phyloP scores from a whole-genome alignment of 2,888 invertebrate species.

The Apamea crenata region DNA sequence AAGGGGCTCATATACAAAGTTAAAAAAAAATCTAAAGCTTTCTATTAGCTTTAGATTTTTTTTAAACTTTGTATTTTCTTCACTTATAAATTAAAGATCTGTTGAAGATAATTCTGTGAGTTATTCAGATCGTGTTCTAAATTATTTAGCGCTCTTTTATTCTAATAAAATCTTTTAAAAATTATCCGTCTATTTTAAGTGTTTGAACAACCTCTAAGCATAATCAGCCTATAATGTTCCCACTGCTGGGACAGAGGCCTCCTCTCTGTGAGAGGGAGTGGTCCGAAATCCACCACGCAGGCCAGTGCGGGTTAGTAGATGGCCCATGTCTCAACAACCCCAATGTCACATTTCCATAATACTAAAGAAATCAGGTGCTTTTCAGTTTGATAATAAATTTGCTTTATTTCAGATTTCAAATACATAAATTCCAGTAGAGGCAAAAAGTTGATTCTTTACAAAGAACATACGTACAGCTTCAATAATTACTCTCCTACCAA shows the following conservation, averaged over 20 bases:
- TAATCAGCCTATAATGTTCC: background rate
- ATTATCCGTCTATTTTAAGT: background rate
- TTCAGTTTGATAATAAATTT: background rate
- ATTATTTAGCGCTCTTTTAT: background rate
- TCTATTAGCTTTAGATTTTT: background rate
- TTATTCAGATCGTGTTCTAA: background rate
- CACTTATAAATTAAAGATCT: background rate
- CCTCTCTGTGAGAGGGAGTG: background rate
- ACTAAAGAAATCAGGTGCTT: background rate
- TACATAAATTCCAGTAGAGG: slow-evolving; percentile 34
- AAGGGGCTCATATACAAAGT: background rate
- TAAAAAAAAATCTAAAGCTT: too few species aligned
- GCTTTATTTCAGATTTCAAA: slow-evolving; percentile 32
- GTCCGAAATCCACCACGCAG: background rate
- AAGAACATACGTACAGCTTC: slow-evolving; percentile 29
- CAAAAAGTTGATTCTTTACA: slow-evolving; percentile 27
- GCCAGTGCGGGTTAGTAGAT: background rate
- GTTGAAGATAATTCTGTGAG: too few species aligned
- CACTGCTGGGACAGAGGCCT: too few species aligned
- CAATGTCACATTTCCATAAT: background rate
- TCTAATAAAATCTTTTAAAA: background rate
- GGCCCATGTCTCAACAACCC: background rate
- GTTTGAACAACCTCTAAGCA: background rate
- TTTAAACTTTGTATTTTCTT: background rate
- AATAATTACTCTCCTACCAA: slow-evolving; percentile 17